Base-by-base conservation (phyloP, 2,888 invertebrate genomes). In the Polydrusus pterygomalis region DNA sequence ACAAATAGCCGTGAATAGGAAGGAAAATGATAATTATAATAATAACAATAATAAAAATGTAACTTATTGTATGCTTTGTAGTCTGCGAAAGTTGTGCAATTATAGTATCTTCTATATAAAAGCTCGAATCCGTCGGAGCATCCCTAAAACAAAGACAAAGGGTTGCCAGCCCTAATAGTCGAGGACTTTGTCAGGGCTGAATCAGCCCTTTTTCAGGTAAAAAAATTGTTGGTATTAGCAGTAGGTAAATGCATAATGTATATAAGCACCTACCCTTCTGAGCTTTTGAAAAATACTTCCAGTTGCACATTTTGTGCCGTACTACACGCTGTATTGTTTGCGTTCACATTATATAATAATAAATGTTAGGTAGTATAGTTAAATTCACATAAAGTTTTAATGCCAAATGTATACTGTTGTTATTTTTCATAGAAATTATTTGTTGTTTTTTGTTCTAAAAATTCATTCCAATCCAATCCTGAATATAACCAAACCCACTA, bases 151-250 rank as follows among this genome's bases (percentile, higher is more conserved):
- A 68, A 54, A 68, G 68, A 77, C 75, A 77, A 77, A 78, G 78
- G 77, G 77, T 70, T 54, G 18, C 70, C 54, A 63, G 69, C 76
- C 77, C 77, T 72, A 65, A 71, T 69, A 74, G 74, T 71, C 56
- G 60, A 45, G 74, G 64, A 65, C 71, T 58, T 17, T 38, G 34
- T 10, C 58, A 60, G 38, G 18, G 38, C 17, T 30, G n/a, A 38
- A 58, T 34, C 34, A 3, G 56, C 56, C 8, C 30, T 20, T 58
- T 58, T 54, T 2, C 2, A 51, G 25, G 25, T 25, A 51, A 51
- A 13, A 20, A 20, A 51, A 25, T 25, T 25, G 25, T 1, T 3
- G 25, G 5, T 25, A 25, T 25, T 25, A 25, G 5, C 25, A 25
- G n/a, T n/a, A n/a, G n/a, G n/a, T n/a, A n/a, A n/a, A n/a, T n/a